Base-by-base conservation (phyloP, 2,888 invertebrate genomes). In the Pollenia griseotomentosa region DNA sequence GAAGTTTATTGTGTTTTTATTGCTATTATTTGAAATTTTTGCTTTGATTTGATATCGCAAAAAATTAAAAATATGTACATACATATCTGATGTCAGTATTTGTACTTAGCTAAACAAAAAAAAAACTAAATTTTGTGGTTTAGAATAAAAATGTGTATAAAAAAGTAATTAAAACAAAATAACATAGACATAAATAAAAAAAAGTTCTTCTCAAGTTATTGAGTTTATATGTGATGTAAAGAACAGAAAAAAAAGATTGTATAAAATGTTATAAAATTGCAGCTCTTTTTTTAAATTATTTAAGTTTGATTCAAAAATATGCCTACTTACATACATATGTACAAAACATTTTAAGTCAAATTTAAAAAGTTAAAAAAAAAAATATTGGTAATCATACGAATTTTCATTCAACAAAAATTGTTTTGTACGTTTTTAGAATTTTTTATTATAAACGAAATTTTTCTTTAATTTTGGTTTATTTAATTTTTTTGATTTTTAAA, bases 171-270 rank as follows among this genome's bases (percentile, higher is more conserved):
- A 16, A 63, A 23, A 12, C 19, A 57, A 81, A 55, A 16, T 48
- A 5, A 55, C 63, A 65, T 57, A 23, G 23, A 4, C 33, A 33
- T 14, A 44, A 42, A 16, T 66, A 61, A 23, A 16, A 19, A 46
- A 66, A 46, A 16, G 5, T 63, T 46, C 55, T 51, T 53, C 57
- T 51, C 33, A 59, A 46, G 63, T 71, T 53, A 42, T 73, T 33
- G 42, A 65, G 11, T 44, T n/a, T 66, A 71, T 44, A 68, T 85
- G 77, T 84, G 73, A 78, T 85, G 73, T 84, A 53, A 23, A 86
- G 46, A 74, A 65, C 48, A 23, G 33, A 63, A 46, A 57, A 40
- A 78, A 61, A 40, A 11, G 7, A 14, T 51, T 82, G 44, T 74
- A 57, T 68, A 86, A 78, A 77, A 81, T 55, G 51, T 80, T 77